Evolutionary conservation across 2,888 invertebrate species (phyloP).

Genomic region (Pyrocoelia pectoralis): DNA sequence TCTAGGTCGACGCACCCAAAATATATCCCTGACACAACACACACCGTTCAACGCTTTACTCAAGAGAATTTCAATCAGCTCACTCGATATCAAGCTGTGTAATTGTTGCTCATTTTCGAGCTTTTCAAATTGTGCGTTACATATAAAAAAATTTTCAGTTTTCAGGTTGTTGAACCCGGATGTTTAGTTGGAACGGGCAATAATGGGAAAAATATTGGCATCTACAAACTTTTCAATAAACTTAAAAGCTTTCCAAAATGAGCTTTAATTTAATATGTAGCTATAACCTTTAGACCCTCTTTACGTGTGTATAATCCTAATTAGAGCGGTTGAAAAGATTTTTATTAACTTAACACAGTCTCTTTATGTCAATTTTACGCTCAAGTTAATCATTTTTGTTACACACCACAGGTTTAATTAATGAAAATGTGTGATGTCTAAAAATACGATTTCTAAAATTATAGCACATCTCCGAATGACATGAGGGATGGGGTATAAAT

Average conservation of each 20-base stretch:
- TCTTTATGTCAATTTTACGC: background rate
- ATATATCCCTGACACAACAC: conserved; percentile 26
- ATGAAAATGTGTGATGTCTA: too few species aligned
- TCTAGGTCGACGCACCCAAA: conserved; percentile 35
- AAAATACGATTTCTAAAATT: too few species aligned
- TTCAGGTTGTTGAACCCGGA: conserved; percentile 1
- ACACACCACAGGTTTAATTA: too few species aligned
- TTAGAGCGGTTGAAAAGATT: too few species aligned
- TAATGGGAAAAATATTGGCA: background rate
- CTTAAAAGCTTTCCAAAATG: background rate
- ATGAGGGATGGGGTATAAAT: too few species aligned
- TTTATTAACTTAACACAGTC: too few species aligned
- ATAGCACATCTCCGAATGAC: too few species aligned
- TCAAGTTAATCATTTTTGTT: background rate
- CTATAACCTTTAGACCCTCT: background rate
- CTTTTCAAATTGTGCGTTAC: background rate
- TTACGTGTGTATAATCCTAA: background rate
- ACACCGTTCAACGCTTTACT: conserved; percentile 22
- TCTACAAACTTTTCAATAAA: background rate
- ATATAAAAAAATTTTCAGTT: background rate
- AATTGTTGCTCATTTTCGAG: conserved; percentile 14
- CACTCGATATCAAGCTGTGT: conserved; percentile 19
- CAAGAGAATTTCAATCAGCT: conserved; percentile 28
- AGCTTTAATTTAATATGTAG: background rate
- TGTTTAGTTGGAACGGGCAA: background rate